A percentile compares a stretch with the other conserved stretches of the same genome.
These are phyloP conservation scores for Phenganax subtilis DNA, from an alignment of 92 coral and sea anemone genomes.

Conservation along the genomic window DNA sequence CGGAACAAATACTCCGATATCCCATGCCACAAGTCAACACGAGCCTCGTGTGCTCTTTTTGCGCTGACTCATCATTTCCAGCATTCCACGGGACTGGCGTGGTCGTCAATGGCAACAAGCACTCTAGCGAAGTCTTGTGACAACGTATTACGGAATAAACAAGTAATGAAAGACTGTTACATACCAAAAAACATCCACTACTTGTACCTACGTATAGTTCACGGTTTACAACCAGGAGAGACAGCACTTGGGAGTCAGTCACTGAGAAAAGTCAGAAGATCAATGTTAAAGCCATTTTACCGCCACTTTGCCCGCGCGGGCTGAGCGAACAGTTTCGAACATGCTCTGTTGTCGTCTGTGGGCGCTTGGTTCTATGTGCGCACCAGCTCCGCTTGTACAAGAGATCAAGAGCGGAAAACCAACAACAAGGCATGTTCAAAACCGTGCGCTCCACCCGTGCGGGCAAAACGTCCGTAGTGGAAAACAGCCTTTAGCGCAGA, in stretches of 20 bases:
- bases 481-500: not conserved
- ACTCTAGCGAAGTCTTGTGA: slow-evolving; percentile 74
- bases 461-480: too few species aligned
- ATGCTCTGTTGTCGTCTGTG: too few species aligned
- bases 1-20: slow-evolving; percentile 83
- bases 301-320: too few species aligned
- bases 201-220: slow-evolving; percentile 93
- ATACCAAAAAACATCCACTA: slow-evolving; percentile 92
- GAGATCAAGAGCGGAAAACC: too few species aligned
- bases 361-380: too few species aligned
- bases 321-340: too few species aligned
- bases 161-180: slow-evolving; percentile 74
- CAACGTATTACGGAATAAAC: slow-evolving; percentile 83
- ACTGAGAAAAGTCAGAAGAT: slow-evolving; percentile 47
- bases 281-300: not conserved
- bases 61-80: slow-evolving; percentile 45
- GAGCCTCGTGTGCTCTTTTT: slow-evolving; percentile 59
- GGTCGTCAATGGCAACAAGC: slow-evolving; percentile 80
- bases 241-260: slow-evolving; percentile 84
- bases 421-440: too few species aligned
- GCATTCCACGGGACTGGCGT: slow-evolving; percentile 56
- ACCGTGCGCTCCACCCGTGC: too few species aligned
- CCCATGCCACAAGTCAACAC: slow-evolving; percentile 93
- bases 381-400: too few species aligned
- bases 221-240: slow-evolving; percentile 82